phyloP scores from a whole-genome alignment of 1,140 invertebrate species.

The Zaprionus lachaisei region DNA sequence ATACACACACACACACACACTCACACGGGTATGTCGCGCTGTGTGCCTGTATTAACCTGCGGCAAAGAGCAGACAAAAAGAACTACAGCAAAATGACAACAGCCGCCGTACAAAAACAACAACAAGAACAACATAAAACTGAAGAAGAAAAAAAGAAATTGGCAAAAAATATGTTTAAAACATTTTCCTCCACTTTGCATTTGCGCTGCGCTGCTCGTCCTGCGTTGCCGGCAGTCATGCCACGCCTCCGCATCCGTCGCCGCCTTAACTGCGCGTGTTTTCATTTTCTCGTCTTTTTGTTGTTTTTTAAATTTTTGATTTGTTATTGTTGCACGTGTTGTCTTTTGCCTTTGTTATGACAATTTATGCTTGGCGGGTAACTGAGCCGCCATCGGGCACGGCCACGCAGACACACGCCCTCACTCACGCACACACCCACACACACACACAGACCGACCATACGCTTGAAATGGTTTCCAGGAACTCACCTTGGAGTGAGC shows the following conservation, averaged over 20 bases:
- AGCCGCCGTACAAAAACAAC: constrained; percentile 58
- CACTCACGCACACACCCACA: background rate
- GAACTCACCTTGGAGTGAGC: constrained; percentile 1
- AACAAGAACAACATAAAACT: constrained; percentile 34
- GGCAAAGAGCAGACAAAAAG: constrained; percentile 62
- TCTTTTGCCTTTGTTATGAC: constrained; percentile 79
- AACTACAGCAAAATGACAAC: constrained; percentile 47
- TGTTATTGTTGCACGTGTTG: constrained; percentile 83
- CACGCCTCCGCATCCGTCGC: background rate
- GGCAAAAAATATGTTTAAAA: constrained; percentile 79
- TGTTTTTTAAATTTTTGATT: constrained; percentile 81
- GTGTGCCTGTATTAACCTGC: constrained; percentile 68
- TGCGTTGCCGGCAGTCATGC: constrained; percentile 43
- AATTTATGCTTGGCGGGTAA: constrained; percentile 69
- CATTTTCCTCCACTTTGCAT: constrained; percentile 76
- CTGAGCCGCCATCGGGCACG: constrained; percentile 18
- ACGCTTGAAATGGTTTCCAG: constrained; percentile 1
- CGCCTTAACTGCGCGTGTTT: constrained; percentile 40
- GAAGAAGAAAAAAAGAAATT: constrained; percentile 38
- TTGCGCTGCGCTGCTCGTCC: constrained; percentile 34
- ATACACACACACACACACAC: constrained; percentile 41
- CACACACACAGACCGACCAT: background rate
- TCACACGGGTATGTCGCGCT: background rate
- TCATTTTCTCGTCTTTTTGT: constrained; percentile 53
- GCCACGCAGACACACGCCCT: background rate